Percentiles rank a stretch among this genome's conserved stretches.
These are phyloP conservation scores for Cephalophus harveyi DNA, from an alignment of 2,113 vertebrate genomes.

Conservation along the genomic window DNA sequence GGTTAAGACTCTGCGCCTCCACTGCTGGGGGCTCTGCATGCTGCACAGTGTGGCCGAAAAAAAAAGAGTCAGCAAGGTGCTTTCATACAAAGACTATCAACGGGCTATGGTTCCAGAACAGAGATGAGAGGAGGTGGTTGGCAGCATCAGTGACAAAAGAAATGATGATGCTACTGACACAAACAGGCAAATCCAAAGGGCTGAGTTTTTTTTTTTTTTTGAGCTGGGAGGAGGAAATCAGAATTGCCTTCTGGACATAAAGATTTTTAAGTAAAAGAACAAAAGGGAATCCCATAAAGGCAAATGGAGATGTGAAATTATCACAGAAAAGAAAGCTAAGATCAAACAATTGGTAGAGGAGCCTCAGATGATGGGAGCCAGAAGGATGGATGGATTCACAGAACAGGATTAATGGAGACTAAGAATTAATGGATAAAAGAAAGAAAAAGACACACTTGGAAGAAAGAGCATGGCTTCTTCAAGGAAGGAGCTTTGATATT, in stretches of 20 bases:
- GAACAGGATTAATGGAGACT: accelerated
- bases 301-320: background rate
- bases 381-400: background rate
- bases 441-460: background rate
- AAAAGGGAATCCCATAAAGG: background rate
- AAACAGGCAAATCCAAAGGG: background rate
- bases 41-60: accelerated
- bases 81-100: background rate
- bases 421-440: background rate
- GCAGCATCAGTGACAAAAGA: background rate
- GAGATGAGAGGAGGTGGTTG: background rate
- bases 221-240: background rate
- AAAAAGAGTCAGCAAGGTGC: background rate
- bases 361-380: background rate
- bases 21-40: no score
- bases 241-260: background rate
- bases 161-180: background rate
- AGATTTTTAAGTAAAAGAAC: background rate
- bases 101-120: background rate
- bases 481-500: background rate
- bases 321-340: background rate
- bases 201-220: background rate
- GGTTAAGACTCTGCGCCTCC: background rate
- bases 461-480: background rate
- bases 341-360: background rate